phyloP scores from a whole-genome alignment of 2,113 vertebrate species.

The Dicaeum eximium region DNA sequence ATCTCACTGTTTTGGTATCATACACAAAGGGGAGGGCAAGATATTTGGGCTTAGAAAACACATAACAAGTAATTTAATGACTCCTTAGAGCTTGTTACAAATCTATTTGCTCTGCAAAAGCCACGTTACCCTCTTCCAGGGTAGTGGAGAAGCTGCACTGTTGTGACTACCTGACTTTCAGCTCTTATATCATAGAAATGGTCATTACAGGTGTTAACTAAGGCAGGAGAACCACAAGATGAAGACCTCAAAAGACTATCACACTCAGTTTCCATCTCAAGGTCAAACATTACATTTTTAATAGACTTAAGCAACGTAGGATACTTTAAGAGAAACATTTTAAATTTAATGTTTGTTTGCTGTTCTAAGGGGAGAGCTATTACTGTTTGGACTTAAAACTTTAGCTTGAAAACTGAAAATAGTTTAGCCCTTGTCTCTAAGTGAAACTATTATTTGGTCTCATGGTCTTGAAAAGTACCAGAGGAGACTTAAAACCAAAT shows the following conservation, averaged over 20 bases:
- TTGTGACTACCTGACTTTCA: background rate
- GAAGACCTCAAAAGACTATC: background rate
- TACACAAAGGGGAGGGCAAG: background rate
- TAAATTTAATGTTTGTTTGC: background rate
- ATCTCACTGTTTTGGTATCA: background rate
- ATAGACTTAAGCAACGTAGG: background rate
- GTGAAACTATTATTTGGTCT: background rate
- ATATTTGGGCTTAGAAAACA: background rate
- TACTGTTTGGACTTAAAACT: background rate
- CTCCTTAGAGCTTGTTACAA: background rate
- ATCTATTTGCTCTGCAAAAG: background rate
- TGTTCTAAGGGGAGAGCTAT: background rate
- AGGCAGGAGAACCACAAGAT: background rate
- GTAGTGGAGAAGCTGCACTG: background rate
- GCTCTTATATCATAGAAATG: background rate
- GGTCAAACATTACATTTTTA: background rate
- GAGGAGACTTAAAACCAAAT: background rate
- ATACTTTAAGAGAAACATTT: background rate
- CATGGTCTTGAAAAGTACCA: background rate
- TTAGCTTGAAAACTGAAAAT: background rate
- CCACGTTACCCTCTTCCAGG: background rate
- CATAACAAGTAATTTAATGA: background rate
- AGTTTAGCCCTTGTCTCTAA: background rate
- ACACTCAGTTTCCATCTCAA: background rate
- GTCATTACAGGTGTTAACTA: background rate